Percentiles rank a stretch among this genome's conserved stretches.
These are phyloP conservation scores for Probosciger aterrimus DNA, from an alignment of 2,113 vertebrate species.

Conservation along the genomic window DNA sequence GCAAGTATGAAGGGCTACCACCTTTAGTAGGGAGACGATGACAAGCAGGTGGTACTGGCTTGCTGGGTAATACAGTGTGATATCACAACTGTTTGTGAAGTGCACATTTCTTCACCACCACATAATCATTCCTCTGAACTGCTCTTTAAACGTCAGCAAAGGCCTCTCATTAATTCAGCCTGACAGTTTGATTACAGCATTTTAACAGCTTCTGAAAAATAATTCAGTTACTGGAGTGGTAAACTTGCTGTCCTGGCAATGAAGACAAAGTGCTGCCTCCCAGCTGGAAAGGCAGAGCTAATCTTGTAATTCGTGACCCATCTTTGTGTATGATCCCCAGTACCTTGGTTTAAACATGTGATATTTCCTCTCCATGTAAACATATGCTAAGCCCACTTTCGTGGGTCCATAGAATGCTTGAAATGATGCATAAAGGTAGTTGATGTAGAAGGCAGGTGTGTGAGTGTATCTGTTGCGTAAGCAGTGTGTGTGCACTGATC, in stretches of 20 bases:
- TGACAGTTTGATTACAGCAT: conserved; percentile 49
- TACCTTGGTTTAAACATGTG: background rate
- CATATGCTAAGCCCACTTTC: background rate
- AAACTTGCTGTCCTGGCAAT: conserved; percentile 27
- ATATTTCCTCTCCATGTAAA: background rate
- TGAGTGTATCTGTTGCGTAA: background rate
- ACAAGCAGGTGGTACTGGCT: background rate
- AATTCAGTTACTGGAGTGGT: conserved; percentile 25
- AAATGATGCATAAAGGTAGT: fast-evolving
- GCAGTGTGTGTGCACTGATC: background rate
- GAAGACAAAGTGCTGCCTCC: conserved; percentile 6
- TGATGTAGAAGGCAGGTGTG: background rate
- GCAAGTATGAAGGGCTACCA: background rate
- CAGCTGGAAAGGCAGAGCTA: background rate
- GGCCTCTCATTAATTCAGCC: conserved; percentile 2
- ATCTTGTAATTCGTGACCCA: background rate
- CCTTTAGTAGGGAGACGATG: background rate
- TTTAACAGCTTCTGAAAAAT: conserved; percentile 41
- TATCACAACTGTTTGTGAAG: background rate
- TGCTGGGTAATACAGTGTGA: background rate
- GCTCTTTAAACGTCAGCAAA: background rate
- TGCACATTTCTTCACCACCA: background rate
- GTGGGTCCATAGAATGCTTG: background rate
- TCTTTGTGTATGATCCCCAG: background rate
- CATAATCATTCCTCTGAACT: background rate